Conservation (phyloP, 2,113 vertebrate genomes). For the Oophaga pumilio region DNA sequence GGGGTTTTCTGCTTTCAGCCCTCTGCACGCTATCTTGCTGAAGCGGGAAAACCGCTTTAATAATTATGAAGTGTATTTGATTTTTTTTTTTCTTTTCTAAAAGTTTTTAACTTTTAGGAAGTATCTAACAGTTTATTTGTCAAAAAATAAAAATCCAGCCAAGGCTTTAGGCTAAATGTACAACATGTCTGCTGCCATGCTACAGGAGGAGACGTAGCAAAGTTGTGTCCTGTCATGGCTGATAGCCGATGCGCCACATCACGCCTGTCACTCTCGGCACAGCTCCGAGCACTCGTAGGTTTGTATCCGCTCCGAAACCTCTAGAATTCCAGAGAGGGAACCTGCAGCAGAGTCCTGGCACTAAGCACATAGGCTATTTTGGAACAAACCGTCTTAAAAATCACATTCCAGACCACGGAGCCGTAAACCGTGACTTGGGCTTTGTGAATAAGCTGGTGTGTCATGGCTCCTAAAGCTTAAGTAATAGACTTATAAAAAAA, state of each 20-base stretch:
- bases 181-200: background rate
- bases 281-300: background rate
- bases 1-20: no score
- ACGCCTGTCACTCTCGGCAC: background rate
- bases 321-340: background rate
- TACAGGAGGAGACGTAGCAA: background rate
- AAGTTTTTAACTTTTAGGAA: background rate
- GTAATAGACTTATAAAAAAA: no score
- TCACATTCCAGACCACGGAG: background rate
- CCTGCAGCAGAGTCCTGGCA: background rate
- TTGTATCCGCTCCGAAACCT: background rate
- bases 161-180: background rate
- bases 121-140: background rate
- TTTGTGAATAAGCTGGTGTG: no score
- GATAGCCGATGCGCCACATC: background rate
- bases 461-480: no score
- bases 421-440: no score
- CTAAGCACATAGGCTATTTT: background rate
- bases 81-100: background rate
- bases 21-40: no score
- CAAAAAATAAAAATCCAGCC: background rate
- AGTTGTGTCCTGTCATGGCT: background rate
- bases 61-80: background rate
- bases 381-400: background rate
- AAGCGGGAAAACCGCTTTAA: no score